Evolutionary conservation across 1,140 invertebrate species (phyloP), one percentile per base, ranked within the genome.

Genomic region (Dufourea novaeangliae): DNA sequence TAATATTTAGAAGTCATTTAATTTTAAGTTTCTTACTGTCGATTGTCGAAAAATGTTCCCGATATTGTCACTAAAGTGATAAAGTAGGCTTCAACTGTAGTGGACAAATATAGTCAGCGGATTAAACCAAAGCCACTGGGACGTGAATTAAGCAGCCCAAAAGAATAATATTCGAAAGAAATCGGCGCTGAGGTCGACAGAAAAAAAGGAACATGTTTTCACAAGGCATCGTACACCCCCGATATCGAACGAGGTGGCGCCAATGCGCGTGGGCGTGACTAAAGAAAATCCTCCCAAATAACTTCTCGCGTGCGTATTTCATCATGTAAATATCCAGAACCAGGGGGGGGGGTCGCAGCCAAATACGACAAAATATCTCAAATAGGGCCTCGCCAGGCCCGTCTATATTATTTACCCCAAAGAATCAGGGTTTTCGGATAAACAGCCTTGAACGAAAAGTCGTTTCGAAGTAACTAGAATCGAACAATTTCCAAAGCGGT

Each of bases 381-480:
- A 27, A 27, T 6, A 46, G n/a, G 22, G 1, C 25, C 17, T 52
- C 32, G 12, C 14, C 0, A n/a, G 1, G 11, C 34, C n/a, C 63
- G 20, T 67, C 12, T 2, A 17, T 20, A 37, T 67, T n/a, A 6
- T 10, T 56, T 20, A 8, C 17, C 8, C 2, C 0, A 57, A 29
- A 14, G 11, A 10, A 46, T 46, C 14, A 12, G 11, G 22, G n/a
- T n/a, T n/a, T 29, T 22, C 17, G 44, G 44, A 20, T 11, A 2
- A 46, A 39, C 17, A 12, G n/a, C 14, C 12, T 7, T 14, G 20
- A 39, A 20, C 20, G 29, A 54, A 56, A n/a, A 14, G 34, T 59
- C 52, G 52, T 69, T 32, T 25, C 17, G 11, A 59, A 57, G 37
- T 70, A 44, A 70, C 22, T 63, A 56, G 6, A 22, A 54, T 73